phyloP scores from a whole-genome alignment of 2,888 invertebrate species.

The Chromoteleia sp. region DNA sequence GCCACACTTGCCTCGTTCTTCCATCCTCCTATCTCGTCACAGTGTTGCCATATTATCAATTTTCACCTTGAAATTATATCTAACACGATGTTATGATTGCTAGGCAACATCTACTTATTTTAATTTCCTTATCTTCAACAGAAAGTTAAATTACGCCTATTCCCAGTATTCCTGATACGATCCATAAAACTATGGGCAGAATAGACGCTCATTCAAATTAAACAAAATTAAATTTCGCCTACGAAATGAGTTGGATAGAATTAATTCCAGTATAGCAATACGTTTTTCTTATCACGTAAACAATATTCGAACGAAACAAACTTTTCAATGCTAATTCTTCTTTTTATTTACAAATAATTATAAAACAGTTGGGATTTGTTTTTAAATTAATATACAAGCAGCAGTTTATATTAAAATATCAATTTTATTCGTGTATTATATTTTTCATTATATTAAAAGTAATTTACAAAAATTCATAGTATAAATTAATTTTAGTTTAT shows the following conservation, averaged over 20 bases:
- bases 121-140: constrained; percentile 9
- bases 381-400: too few species aligned
- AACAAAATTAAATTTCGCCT: neutral
- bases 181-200: neutral
- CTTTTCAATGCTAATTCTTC: too few species aligned
- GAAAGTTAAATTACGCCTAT: constrained; percentile 12
- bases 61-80: constrained; percentile 51
- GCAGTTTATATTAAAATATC: too few species aligned
- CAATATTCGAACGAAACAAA: too few species aligned
- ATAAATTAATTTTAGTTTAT: too few species aligned
- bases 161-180: constrained; percentile 1
- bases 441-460: too few species aligned
- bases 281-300: too few species aligned
- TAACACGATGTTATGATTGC: constrained; percentile 20
- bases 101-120: constrained; percentile 1
- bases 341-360: too few species aligned
- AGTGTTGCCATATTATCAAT: constrained; percentile 63
- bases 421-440: too few species aligned
- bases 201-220: neutral
- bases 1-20: constrained; percentile 43
- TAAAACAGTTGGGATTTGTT: too few species aligned
- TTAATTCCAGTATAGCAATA: neutral
- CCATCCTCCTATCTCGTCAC: constrained; percentile 30
- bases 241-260: neutral
- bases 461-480: too few species aligned